These are phyloP conservation scores for Gasterosteus nipponicus DNA, from an alignment of 2,113 vertebrate species.

Conservation along the genomic window DNA sequence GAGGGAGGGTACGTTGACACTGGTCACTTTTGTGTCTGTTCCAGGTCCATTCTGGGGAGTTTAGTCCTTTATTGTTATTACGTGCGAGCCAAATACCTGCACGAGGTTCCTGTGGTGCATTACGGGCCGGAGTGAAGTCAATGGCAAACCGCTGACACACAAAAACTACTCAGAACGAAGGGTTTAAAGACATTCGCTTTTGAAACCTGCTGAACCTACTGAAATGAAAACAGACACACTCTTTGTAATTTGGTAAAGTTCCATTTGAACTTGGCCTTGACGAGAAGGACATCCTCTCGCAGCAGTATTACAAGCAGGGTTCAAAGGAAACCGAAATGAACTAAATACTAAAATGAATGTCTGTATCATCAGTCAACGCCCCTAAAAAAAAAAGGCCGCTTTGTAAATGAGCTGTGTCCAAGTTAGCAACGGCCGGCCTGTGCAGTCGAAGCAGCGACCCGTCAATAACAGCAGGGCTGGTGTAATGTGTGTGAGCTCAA, in stretches of 20 bases:
- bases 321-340: neutral
- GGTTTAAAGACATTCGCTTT: neutral
- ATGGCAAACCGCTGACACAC: neutral
- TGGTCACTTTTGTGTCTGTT: neutral
- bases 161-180: neutral
- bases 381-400: neutral
- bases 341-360: neutral
- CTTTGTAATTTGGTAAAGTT: neutral
- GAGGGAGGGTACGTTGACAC: slow-evolving; percentile 14
- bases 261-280: neutral
- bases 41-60: slow-evolving; percentile 17
- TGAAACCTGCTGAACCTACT: neutral
- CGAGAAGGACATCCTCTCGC: neutral
- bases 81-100: slow-evolving; percentile 8
- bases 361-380: neutral
- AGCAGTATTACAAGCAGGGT: neutral
- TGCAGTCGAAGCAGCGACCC: slow-evolving; percentile 32
- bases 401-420: slow-evolving; percentile 45
- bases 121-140: neutral
- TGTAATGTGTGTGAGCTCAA: slow-evolving; percentile 26
- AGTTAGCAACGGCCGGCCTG: slow-evolving; percentile 43
- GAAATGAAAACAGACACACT: neutral
- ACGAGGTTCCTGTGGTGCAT: slow-evolving; percentile 4
- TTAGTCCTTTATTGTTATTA: slow-evolving; percentile 28
- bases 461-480: slow-evolving; percentile 47